Conservation (phyloP, 2,113 vertebrate species). For the Seriola aureovittata region DNA sequence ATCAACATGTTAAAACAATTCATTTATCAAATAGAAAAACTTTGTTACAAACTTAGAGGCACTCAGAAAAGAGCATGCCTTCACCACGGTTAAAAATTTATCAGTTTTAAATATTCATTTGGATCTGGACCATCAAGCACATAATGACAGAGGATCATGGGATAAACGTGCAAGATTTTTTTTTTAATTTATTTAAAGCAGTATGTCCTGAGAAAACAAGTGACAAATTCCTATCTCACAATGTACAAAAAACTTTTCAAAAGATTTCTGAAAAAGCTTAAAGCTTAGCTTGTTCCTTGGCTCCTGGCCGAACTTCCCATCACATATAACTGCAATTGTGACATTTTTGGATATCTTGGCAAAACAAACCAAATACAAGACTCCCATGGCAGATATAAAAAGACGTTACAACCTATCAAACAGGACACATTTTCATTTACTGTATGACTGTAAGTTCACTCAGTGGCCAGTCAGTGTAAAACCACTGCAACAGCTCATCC, state of each 20-base stretch:
- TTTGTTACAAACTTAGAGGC: background rate
- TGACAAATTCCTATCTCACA: no score
- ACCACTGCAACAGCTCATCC: background rate
- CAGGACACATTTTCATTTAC: background rate
- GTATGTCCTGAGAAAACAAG: no score
- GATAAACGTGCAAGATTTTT: background rate
- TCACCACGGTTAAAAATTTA: background rate
- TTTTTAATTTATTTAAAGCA: background rate
- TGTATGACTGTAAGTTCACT: background rate
- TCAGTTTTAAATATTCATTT: background rate
- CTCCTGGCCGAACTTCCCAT: no score
- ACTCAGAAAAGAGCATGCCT: background rate
- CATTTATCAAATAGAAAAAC: conserved; percentile 38
- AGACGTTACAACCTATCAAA: background rate
- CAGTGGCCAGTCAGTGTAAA: background rate
- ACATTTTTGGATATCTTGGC: no score
- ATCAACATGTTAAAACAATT: conserved; percentile 60
- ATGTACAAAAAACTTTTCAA: background rate
- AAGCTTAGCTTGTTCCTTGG: no score
- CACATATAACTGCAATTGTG: no score
- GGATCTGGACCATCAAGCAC: background rate
- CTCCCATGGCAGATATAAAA: background rate
- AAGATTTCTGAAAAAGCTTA: no score
- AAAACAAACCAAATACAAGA: no score
- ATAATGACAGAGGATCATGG: no score